phyloP scores from a whole-genome alignment of 2,797 vertebrate species.

The Ibycter americanus region DNA sequence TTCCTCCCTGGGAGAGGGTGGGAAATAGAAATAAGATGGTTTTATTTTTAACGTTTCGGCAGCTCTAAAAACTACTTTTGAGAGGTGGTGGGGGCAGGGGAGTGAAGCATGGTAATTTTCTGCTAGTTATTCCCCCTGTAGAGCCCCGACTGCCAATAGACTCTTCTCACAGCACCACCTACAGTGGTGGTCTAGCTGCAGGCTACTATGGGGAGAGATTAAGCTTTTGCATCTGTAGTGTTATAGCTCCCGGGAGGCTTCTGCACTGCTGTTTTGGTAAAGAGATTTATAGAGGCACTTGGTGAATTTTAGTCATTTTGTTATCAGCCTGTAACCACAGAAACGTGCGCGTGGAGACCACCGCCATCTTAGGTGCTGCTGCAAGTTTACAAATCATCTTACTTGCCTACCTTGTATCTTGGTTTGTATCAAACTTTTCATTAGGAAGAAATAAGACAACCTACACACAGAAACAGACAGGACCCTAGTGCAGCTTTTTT shows the following conservation, averaged over 20 bases:
- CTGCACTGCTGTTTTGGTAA: neutral
- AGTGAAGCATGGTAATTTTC: conserved; percentile 11
- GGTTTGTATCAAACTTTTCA: neutral
- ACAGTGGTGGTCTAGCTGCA: conserved; percentile 40
- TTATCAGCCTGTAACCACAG: conserved; percentile 21
- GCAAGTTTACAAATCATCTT: neutral
- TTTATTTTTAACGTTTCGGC: neutral
- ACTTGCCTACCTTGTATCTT: neutral
- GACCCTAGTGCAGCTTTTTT: neutral
- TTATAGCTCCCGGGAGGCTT: conserved; percentile 15
- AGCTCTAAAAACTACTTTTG: neutral
- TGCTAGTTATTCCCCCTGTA: neutral
- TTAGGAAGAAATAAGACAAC: neutral
- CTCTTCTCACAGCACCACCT: conserved; percentile 29
- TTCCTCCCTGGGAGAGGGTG: neutral
- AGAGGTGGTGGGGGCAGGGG: neutral
- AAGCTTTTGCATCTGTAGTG: conserved; percentile 25
- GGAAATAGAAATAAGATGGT: neutral
- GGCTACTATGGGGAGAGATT: conserved; percentile 21
- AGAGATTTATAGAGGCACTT: conserved; percentile 47
- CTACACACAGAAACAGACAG: neutral
- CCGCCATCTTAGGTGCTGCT: neutral
- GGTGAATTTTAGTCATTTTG: conserved; percentile 27
- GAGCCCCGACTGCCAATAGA: neutral
- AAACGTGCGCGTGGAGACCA: neutral